Conservation (phyloP, 2,797 vertebrate genomes). For the Sebastiscus tertius region DNA sequence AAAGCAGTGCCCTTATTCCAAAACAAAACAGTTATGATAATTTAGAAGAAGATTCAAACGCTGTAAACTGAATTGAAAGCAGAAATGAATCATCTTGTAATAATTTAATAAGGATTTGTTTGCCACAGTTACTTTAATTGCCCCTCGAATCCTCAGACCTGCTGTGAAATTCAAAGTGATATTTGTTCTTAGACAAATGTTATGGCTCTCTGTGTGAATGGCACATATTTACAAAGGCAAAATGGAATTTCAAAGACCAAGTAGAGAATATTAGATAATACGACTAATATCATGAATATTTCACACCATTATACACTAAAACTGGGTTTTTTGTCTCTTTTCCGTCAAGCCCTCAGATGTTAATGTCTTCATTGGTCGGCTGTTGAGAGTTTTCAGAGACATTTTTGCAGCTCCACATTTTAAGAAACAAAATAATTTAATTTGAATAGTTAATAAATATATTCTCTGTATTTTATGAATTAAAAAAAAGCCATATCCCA, state of each 20-base stretch:
- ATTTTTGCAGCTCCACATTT: no score
- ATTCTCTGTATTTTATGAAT: background rate
- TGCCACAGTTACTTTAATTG: conserved; percentile 16
- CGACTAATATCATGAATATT: background rate
- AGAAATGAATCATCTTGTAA: background rate
- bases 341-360: background rate
- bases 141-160: conserved; percentile 7
- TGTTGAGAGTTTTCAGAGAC: background rate
- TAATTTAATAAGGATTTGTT: conserved; percentile 25
- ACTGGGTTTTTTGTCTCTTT: background rate
- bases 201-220: background rate
- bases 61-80: background rate
- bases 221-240: background rate
- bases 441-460: no score
- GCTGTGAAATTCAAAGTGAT: background rate
- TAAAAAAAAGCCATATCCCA: background rate
- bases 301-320: background rate
- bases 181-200: background rate
- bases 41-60: background rate
- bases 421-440: no score
- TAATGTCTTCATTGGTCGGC: background rate
- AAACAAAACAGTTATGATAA: background rate
- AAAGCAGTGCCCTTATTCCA: background rate
- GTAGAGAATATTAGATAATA: background rate
- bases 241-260: background rate